Conservation (phyloP, 2,888 invertebrate species). For the Drosophila kanekoi region DNA sequence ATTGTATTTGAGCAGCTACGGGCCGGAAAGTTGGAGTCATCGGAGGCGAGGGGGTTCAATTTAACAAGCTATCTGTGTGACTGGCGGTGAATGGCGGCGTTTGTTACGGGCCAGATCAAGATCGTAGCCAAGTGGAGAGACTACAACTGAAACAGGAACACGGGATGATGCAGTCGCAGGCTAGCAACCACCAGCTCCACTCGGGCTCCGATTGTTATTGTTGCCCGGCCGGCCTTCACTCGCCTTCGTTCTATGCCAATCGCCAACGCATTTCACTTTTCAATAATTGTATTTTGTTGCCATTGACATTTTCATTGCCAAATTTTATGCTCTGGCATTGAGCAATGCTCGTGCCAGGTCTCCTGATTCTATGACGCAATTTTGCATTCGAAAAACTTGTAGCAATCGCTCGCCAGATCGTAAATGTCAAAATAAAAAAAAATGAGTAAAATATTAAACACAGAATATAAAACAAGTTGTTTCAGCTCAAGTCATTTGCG, state of each 20-base stretch:
- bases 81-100: constrained; percentile 37
- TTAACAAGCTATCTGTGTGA: constrained; percentile 38
- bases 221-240: constrained; percentile 14
- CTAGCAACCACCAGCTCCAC: not conserved
- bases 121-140: constrained; percentile 19
- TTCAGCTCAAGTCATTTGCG: constrained; percentile 64
- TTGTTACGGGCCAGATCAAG: constrained; percentile 37
- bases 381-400: constrained; percentile 33
- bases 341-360: not conserved
- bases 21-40: constrained; percentile 47
- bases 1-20: constrained; percentile 59
- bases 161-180: not conserved
- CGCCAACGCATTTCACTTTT: constrained; percentile 61
- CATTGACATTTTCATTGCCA: constrained; percentile 37
- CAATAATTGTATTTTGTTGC: constrained; percentile 10
- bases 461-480: constrained; percentile 47
- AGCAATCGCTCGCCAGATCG: constrained; percentile 34
- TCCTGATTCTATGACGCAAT: constrained; percentile 36
- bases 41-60: constrained; percentile 5
- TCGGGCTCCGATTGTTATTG: not conserved
- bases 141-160: constrained; percentile 33
- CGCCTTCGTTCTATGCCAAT: constrained; percentile 29
- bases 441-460: constrained; percentile 21
- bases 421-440: constrained; percentile 44
- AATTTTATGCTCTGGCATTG: constrained; percentile 26